phyloP scores from a whole-genome alignment of 2,888 invertebrate species.

The Hanleya hanleyi region DNA sequence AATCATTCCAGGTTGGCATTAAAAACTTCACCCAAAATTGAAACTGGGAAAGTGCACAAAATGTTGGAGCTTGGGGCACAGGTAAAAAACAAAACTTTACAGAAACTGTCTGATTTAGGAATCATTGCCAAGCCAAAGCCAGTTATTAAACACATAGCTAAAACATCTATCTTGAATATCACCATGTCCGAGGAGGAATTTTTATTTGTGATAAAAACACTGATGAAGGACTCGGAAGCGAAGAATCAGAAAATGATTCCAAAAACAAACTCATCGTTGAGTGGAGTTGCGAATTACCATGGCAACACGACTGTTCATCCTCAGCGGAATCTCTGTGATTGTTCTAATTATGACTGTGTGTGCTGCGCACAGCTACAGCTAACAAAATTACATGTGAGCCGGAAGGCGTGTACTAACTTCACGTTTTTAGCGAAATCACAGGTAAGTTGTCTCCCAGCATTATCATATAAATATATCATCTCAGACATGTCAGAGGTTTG shows the following conservation, averaged over 20 bases:
- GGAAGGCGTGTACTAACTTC: slow-evolving; percentile 58
- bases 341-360: slow-evolving; percentile 42
- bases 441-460: too few species aligned
- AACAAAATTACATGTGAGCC: slow-evolving; percentile 52
- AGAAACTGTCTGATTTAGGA: slow-evolving; percentile 57
- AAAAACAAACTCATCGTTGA: not conserved
- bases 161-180: not conserved
- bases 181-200: slow-evolving; percentile 8
- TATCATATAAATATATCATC: too few species aligned
- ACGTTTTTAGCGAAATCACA: slow-evolving; percentile 62
- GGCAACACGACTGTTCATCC: not conserved
- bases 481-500: too few species aligned
- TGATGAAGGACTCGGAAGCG: not conserved
- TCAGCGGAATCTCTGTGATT: not conserved
- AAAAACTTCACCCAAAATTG: not conserved
- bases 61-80: not conserved
- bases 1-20: not conserved
- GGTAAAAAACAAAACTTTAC: slow-evolving; percentile 39
- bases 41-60: not conserved
- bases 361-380: slow-evolving; percentile 59
- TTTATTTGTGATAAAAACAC: not conserved
- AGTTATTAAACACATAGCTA: slow-evolving; percentile 26
- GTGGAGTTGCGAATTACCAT: not conserved
- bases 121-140: slow-evolving; percentile 39
- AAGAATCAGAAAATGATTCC: not conserved